Evolutionary conservation across 2,113 vertebrate genomes (phyloP).

Genomic region (Copsychus sechellarum): DNA sequence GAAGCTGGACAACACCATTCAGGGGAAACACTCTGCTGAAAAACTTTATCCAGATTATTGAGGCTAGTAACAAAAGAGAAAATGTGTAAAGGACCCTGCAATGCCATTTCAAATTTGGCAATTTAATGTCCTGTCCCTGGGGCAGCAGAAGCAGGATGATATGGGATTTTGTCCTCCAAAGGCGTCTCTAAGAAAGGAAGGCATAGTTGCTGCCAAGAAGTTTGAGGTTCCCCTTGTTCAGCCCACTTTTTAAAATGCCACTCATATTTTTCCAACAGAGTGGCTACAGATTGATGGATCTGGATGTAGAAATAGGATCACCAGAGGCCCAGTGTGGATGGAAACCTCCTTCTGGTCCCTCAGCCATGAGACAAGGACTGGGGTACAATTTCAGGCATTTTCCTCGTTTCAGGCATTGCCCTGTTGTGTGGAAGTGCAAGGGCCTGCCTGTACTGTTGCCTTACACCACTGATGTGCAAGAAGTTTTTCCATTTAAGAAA

Average conservation of each 20-base stretch:
- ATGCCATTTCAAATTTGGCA: not conserved
- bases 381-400: not conserved
- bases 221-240: not conserved
- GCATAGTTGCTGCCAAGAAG: rapidly evolving
- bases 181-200: not conserved
- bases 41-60: not conserved
- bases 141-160: not conserved
- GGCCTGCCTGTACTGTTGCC: not conserved
- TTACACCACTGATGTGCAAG: not conserved
- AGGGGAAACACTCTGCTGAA: not conserved
- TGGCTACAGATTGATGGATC: not conserved
- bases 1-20: not conserved
- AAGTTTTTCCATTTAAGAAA: not conserved
- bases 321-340: not conserved
- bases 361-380: not conserved
- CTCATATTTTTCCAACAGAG: not conserved
- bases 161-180: not conserved
- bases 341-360: not conserved
- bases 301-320: not conserved
- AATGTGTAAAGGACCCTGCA: rapidly evolving
- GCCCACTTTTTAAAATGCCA: not conserved
- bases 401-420: not conserved
- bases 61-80: not conserved
- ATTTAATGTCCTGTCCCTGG: not conserved
- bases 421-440: not conserved